Base-by-base conservation (phyloP, 2,888 invertebrate genomes). In the Brachyopa scutellaris region DNA sequence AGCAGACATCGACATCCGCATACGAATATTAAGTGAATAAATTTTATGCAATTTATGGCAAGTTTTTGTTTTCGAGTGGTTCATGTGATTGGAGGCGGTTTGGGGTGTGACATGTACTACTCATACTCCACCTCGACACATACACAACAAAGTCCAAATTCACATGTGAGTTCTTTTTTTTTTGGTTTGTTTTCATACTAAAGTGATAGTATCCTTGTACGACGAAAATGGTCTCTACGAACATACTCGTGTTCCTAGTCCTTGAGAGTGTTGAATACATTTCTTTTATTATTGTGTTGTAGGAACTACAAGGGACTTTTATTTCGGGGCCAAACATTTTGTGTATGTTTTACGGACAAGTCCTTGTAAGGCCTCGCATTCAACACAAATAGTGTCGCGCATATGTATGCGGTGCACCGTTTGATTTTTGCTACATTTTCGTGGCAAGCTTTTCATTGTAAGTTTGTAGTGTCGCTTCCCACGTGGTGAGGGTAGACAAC, bases 41-140 rank as follows among this genome's bases (percentile, higher is more conserved):
- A 82, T 82, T 77, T 31, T 77, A 55, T 72, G 82, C 61, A 82
- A 82, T 82, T 82, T 82, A 82, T 82, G 82, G 66, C 77, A 77
- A 82, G 53, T 82, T 82, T 74, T 82, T 82, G 82, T 77, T 77
- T 82, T 66, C 53, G 82, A 77, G 70, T 72, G 70, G 38, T 61
- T 62, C 76, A 38, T 59, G 53, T 51, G 69, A 64, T 59, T 72
- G 64, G 76, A 42, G 40, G 29, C 15, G 49, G 53, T 3, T 11
- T 15, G n/a, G 21, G 9, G 13, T 13, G 61, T 11, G 55, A 38
- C 51, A 45, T 15, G 36, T 47, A 38, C 29, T 38, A 23, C 53
- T n/a, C n/a, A 8, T 15, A 23, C 36, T 6, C 15, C 59, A 3
- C 26, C 6, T 6, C 6, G 26, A 26, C n/a, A n/a, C n/a, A n/a